phyloP scores from a whole-genome alignment of 1,140 invertebrate species.

The Arion vulgaris region DNA sequence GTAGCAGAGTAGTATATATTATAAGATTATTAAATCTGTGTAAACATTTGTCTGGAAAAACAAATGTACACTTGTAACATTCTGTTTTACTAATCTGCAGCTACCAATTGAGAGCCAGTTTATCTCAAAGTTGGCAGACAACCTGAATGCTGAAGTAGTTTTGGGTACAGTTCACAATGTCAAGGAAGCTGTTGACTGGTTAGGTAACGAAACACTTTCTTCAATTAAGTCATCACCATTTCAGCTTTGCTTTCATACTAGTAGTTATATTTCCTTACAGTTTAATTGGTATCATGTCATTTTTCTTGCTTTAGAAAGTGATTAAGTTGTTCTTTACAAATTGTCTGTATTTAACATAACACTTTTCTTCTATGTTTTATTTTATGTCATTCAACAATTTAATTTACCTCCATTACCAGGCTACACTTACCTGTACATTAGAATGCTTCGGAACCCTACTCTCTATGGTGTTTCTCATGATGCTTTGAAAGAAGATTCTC shows the following conservation, averaged over 20 bases:
- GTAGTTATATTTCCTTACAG: no score
- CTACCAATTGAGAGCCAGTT: conserved; percentile 79
- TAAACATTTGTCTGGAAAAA: no score
- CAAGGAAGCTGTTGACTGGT: conserved; percentile 94
- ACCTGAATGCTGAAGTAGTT: conserved; percentile 98
- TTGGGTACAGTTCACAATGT: conserved; percentile 96
- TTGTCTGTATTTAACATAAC: neutral
- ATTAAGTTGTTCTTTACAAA: neutral
- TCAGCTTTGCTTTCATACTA: no score
- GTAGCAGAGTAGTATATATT: no score
- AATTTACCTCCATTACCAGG: conserved; percentile 47
- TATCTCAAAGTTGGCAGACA: conserved; percentile 86
- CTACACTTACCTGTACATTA: conserved; percentile 97
- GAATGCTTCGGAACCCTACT: conserved; percentile 78
- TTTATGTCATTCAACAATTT: neutral
- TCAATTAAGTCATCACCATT: neutral
- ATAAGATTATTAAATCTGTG: no score
- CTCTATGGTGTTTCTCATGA: conserved; percentile 92
- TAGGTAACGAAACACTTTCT: conserved; percentile 76
- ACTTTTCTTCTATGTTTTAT: neutral
- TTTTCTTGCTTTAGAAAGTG: neutral
- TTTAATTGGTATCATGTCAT: neutral
- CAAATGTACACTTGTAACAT: no score
- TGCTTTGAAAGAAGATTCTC: conserved; percentile 79
- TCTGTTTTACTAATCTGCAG: conserved; percentile 45